Evolutionary conservation across 2,797 vertebrate species (phyloP), one percentile per base, ranked within the genome.

Genomic region (Pangasius mekongensis): DNA sequence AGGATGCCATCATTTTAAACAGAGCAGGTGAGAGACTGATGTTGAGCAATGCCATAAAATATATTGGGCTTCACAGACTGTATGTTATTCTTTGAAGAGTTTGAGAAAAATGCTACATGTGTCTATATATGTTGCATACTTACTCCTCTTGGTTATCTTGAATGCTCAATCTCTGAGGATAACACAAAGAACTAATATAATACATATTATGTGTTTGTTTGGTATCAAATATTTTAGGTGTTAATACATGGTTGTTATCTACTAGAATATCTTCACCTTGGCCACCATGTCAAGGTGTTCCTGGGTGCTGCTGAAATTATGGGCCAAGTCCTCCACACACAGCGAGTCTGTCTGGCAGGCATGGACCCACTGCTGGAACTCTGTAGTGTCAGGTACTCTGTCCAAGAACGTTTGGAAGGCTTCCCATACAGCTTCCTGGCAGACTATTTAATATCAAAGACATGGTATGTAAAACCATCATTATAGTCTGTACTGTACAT

Each of bases 391-490:
- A n/a, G 99, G 98, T 89, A 99, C 97, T 89, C 97, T 94, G 95
- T 98, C 98, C 93, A 98, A 92, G 94, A 99, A 99, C 92, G 98
- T 96, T 77, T 96, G 96, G 90, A 98, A 98, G 0, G 98, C 98
- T 94, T 99, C 98, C 99, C 99, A 99, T 5, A 98, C 97, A 9
- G 96, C 97, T 94, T 99, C 98, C 95, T 99, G 99, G 92, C 98
- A 99, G 90, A 99, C 98, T 99, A 93, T 89, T 92, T 36, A 39
- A 39, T 62, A 90, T 81, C 30, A 91, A n/a, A 33, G 24, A 86
- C 54, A 66, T 0, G 52, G 1, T 6, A 73, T 36, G 14, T 20
- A 27, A 58, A 49, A 36, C 30, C n/a, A 30, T 56, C 73, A 18
- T 22, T 76, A 73, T 36, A 82, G 30, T 27, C 58, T 62, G 22